Evolutionary conservation across 2,888 invertebrate species (phyloP), one percentile per base, ranked within the genome.

Genomic region (Aradus depressus): DNA sequence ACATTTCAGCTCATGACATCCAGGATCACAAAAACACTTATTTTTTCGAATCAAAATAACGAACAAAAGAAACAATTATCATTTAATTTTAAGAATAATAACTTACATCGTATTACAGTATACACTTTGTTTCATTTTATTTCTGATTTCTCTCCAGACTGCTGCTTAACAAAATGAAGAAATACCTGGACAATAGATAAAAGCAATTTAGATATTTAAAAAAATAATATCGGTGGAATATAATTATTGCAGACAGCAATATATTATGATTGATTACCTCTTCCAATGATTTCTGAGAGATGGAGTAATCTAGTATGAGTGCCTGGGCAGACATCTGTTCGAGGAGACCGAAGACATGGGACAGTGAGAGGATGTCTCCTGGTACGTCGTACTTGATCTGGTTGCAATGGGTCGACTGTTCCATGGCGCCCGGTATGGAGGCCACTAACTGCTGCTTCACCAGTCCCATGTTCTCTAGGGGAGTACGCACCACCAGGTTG

Each of bases 221-320:
- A 18, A 21, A 21, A 21, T 14, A n/a, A 10, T 1, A 10, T 31
- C 8, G n/a, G 8, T 31, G 8, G n/a, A 31, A 31, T 31, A 31
- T 10, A 31, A 31, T 10, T 10, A n/a, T n/a, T n/a, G n/a, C n/a
- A n/a, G n/a, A n/a, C n/a, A 31, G 31, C 10, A 31, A 10, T 31
- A 10, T 31, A 10, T 37, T 37, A 12, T 8, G 14, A 37, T 12
- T 37, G 28, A n/a, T 28, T 45, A 55, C 55, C 37, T 55, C 55
- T 41, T 42, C 52, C 12, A 55, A 34, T 22, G 55, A 55, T 42
- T 52, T 55, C 25, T 55, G 55, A 2, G 52, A 55, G 12, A 55
- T 26, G 12, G 55, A 55, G 25, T 55, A 55, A 32, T 55, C 52
- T 14, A 44, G 22, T 18, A 55, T 55, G 16, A 52, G 23, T n/a